Conservation (phyloP, 2,888 invertebrate genomes). For the Cerastis leucographa region DNA sequence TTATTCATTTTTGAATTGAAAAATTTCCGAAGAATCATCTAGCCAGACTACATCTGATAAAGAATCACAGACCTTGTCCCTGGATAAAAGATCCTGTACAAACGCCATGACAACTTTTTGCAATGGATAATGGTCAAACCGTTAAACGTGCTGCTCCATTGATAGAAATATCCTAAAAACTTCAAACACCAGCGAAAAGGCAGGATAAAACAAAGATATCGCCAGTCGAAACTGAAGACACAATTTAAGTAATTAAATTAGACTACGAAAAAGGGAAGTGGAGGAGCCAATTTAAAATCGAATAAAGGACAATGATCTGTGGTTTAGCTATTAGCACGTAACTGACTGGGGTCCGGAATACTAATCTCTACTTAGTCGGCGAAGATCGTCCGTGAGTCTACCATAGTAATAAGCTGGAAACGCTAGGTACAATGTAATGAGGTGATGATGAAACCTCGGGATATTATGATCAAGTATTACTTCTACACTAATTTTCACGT, state of each 20-base stretch:
- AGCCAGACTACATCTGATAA: neutral
- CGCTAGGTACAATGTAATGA: conserved; percentile 19
- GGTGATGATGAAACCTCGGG: conserved; percentile 17
- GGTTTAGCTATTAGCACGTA: conserved; percentile 57
- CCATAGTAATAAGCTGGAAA: conserved; percentile 36
- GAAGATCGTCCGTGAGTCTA: conserved; percentile 30
- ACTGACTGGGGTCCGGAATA: conserved; percentile 47
- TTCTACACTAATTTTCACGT: neutral
- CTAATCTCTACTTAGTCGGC: conserved; percentile 38
- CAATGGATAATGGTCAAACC: neutral
- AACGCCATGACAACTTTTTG: neutral
- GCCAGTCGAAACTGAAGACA: conserved; percentile 25
- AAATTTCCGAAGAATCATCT: neutral
- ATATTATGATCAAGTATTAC: neutral
- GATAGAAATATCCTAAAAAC: conserved; percentile 6
- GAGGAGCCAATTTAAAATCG: conserved; percentile 36
- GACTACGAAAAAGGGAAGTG: conserved; percentile 39
- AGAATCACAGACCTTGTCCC: neutral
- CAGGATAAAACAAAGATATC: conserved; percentile 28
- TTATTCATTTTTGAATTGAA: conserved; percentile 2
- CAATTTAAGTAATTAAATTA: conserved; percentile 52
- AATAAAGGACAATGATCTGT: conserved; percentile 49
- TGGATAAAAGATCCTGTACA: neutral
- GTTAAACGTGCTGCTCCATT: neutral
- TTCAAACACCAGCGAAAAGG: neutral